These are phyloP conservation scores for Megastigmus dorsalis DNA, from an alignment of 2,888 invertebrate genomes.

Conservation along the genomic window DNA sequence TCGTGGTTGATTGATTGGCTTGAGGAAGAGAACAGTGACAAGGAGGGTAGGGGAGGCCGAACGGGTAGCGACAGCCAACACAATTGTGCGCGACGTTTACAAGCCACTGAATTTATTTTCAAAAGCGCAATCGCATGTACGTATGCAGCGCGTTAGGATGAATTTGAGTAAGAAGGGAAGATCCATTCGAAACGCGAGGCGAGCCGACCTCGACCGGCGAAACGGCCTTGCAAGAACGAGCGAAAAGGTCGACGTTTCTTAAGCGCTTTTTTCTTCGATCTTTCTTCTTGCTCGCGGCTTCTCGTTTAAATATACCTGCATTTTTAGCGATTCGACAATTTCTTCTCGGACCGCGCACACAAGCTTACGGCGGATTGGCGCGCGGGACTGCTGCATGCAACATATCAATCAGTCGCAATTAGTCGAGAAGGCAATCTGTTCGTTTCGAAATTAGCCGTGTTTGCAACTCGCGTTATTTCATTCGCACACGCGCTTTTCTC, in stretches of 20 bases:
- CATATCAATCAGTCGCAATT: conserved; percentile 33
- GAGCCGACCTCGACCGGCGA: conserved; percentile 32
- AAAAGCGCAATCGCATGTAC: background rate
- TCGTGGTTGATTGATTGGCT: conserved; percentile 21
- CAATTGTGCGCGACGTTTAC: too few species aligned
- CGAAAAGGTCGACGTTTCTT: conserved; percentile 39
- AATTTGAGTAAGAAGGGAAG: background rate
- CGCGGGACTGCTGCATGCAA: background rate
- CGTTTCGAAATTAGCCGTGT: conserved; percentile 21
- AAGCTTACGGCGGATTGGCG: too few species aligned
- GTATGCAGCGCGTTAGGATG: background rate
- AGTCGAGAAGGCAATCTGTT: conserved; percentile 17
- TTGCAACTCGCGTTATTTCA: background rate
- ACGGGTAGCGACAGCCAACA: too few species aligned
- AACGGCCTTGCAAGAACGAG: conserved; percentile 40
- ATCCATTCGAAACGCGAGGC: background rate
- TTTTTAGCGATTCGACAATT: conserved; percentile 30
- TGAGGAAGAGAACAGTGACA: background rate
- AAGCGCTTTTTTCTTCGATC: background rate
- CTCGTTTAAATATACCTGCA: background rate
- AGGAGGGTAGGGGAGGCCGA: background rate
- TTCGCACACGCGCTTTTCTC: background rate
- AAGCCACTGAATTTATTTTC: too few species aligned
- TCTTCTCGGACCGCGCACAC: conserved; percentile 1
- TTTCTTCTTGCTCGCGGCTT: background rate